A percentile compares a stretch with the other conserved stretches of the same genome.
phyloP scores from a whole-genome alignment of 2,113 vertebrate genomes.

The Siphamia tubifer region DNA sequence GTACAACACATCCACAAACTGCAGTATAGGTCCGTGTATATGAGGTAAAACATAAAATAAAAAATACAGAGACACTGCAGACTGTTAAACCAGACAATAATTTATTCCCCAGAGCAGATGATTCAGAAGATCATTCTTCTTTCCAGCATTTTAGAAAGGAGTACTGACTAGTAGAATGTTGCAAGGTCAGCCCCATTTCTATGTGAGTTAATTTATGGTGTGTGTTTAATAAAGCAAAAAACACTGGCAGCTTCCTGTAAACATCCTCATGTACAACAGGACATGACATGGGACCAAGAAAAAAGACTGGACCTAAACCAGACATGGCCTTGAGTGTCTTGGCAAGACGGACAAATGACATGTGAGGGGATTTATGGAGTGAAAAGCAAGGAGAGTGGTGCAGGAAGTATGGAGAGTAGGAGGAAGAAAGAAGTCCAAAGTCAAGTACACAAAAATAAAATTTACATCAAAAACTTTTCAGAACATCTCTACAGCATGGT shows the following conservation, averaged over 20 bases:
- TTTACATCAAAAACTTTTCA: too few species aligned
- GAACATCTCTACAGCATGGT: too few species aligned
- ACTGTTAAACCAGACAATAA: neutral
- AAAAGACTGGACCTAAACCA: constrained; percentile 34
- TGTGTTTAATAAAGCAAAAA: constrained; percentile 35
- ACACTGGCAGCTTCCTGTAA: constrained; percentile 52
- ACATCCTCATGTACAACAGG: constrained; percentile 38
- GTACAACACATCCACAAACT: neutral
- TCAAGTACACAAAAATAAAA: neutral
- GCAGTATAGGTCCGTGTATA: neutral
- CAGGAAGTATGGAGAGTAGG: constrained; percentile 33
- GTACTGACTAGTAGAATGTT: neutral
- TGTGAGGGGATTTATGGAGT: constrained; percentile 49
- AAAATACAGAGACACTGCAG: neutral
- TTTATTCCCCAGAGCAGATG: neutral
- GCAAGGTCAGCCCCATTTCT: constrained; percentile 29
- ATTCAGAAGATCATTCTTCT: constrained; percentile 1
- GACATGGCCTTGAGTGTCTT: constrained; percentile 59
- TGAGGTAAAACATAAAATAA: neutral
- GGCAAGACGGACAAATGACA: constrained; percentile 54
- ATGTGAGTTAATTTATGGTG: constrained; percentile 28
- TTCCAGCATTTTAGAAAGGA: neutral
- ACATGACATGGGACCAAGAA: constrained; percentile 16
- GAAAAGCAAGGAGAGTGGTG: constrained; percentile 5
- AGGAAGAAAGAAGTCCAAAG: neutral